Evolutionary conservation across 2,888 invertebrate genomes (phyloP).

Genomic region (Dolomedes plantarius): DNA sequence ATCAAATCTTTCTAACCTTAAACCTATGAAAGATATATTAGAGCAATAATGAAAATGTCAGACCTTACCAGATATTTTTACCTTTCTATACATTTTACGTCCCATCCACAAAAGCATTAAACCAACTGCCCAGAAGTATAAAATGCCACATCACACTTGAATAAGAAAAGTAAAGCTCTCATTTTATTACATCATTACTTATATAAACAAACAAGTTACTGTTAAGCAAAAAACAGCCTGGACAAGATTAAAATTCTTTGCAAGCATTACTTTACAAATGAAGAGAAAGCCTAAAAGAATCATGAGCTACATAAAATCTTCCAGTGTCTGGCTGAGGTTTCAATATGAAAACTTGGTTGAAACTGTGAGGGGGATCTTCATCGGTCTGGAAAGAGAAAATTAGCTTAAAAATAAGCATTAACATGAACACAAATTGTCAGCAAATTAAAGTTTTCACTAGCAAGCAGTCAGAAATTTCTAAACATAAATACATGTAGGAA

Average conservation of each 20-base stretch:
- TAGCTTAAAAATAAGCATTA: constrained; percentile 74
- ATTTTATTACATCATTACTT: background rate
- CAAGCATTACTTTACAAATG: constrained; percentile 79
- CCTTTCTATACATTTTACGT: no score
- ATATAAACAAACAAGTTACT: constrained; percentile 9
- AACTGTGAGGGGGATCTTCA: constrained; percentile 96
- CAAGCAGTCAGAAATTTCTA: no score
- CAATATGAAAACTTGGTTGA: constrained; percentile 93
- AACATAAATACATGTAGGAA: no score
- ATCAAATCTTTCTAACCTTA: no score
- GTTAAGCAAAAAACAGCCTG: constrained; percentile 10
- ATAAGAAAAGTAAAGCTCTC: background rate
- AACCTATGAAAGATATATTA: no score
- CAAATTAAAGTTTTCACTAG: no score
- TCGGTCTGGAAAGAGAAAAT: constrained; percentile 84
- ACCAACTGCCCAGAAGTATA: no score
- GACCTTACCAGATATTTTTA: no score
- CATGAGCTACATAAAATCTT: constrained; percentile 94
- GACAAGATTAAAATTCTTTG: background rate
- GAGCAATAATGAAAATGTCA: no score
- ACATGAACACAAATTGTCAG: no score
- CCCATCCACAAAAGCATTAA: no score
- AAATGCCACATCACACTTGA: no score
- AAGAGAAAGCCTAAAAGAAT: constrained; percentile 95
- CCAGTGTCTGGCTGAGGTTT: constrained; percentile 85